Conservation (phyloP, 2,113 vertebrate species). For the Hiodon tergisus region DNA sequence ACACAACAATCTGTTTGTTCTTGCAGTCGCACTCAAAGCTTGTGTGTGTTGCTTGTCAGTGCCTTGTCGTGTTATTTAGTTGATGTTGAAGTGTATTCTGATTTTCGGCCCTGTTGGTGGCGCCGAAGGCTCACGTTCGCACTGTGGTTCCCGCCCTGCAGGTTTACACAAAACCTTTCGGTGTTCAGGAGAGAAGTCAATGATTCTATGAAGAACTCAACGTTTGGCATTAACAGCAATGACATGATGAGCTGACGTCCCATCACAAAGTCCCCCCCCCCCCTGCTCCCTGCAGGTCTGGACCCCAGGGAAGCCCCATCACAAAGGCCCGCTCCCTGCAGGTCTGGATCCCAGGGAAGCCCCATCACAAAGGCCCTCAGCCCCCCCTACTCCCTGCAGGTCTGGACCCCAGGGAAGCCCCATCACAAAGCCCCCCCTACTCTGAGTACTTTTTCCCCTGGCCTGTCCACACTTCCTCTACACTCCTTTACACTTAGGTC, state of each 20-base stretch:
- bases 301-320: neutral
- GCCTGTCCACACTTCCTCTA: no score
- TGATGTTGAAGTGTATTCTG: no score
- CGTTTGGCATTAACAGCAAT: slow-evolving; percentile 95
- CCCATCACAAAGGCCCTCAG: slow-evolving; percentile 3
- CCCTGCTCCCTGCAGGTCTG: slow-evolving; percentile 24
- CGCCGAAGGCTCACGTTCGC: no score
- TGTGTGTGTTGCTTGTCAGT: no score
- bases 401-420: neutral
- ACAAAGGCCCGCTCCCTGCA: no score
- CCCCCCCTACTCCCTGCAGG: slow-evolving; percentile 1
- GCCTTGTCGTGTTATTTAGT: no score
- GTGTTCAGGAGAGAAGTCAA: slow-evolving; percentile 94
- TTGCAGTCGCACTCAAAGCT: no score
- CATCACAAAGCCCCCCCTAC: neutral
- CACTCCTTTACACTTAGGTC: slow-evolving; percentile 17
- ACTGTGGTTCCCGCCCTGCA: slow-evolving; percentile 33
- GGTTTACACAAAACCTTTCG: slow-evolving; percentile 95
- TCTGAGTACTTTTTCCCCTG: neutral
- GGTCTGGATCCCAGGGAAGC: neutral
- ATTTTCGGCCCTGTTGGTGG: no score
- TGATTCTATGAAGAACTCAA: slow-evolving; percentile 98
- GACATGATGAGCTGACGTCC: slow-evolving; percentile 99
- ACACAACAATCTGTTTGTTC: no score
- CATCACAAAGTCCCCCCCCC: slow-evolving; percentile 34